A percentile compares a stretch with the other conserved stretches of the same genome.
Evolutionary conservation across 2,888 invertebrate genomes (phyloP).

Genomic region (Hirtodrosophila confusa): DNA sequence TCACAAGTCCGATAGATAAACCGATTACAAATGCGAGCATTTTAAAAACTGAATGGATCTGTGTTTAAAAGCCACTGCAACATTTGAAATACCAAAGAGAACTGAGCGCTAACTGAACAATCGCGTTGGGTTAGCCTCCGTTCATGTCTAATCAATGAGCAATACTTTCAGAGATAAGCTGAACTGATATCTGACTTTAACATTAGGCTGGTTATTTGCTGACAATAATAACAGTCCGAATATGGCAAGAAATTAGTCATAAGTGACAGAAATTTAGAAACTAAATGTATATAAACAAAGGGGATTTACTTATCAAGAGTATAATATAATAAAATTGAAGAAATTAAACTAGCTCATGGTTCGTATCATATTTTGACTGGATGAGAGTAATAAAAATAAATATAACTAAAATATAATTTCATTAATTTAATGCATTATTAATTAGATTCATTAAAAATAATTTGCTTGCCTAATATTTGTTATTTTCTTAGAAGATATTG

Average conservation of each 20-base stretch:
- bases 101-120: conserved; percentile 18
- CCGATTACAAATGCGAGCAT: conserved; percentile 27
- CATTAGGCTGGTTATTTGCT: neutral
- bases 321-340: too few relatives aligned
- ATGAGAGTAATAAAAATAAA: too few relatives aligned
- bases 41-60: neutral
- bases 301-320: neutral
- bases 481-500: too few relatives aligned
- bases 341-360: too few relatives aligned
- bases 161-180: conserved; percentile 34
- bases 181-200: conserved; percentile 13
- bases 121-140: conserved; percentile 1
- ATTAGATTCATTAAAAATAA: too few relatives aligned
- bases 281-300: neutral
- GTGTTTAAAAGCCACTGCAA: neutral
- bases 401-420: too few relatives aligned
- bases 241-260: conserved; percentile 15
- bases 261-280: neutral
- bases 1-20: conserved; percentile 2
- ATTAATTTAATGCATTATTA: too few relatives aligned
- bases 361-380: too few relatives aligned
- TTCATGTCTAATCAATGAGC: conserved; percentile 28
- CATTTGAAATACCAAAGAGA: conserved; percentile 6
- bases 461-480: too few relatives aligned
- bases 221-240: conserved; percentile 1